A percentile compares a stretch with the other conserved stretches of the same genome.
Evolutionary conservation across 2,888 invertebrate genomes (phyloP).

Genomic region (Aromia moschata): DNA sequence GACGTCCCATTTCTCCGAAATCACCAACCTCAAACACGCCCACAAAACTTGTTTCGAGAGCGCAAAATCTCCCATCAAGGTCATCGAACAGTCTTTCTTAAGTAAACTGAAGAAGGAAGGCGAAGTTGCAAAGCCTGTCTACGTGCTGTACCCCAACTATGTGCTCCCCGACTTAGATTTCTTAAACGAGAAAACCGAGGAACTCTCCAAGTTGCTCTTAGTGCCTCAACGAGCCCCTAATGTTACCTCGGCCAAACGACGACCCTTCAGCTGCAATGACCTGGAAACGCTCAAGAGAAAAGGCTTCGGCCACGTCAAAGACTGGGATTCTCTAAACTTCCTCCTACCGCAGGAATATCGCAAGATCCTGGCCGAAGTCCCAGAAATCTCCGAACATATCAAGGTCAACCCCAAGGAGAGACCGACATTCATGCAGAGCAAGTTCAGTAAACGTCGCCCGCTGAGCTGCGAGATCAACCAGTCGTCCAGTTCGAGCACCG

Average conservation of each 20-base stretch:
- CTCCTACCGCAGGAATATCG: slow-evolving; percentile 86
- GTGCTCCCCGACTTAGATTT: slow-evolving; percentile 90
- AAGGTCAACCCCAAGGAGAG: slow-evolving; percentile 66
- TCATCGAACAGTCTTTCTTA: slow-evolving; percentile 76
- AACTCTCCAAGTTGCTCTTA: slow-evolving; percentile 73
- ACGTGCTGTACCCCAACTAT: slow-evolving; percentile 91
- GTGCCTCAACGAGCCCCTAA: slow-evolving; percentile 70
- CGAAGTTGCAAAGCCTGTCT: slow-evolving; percentile 77
- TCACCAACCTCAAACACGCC: slow-evolving; percentile 53
- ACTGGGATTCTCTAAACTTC: slow-evolving; percentile 93
- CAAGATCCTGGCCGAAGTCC: slow-evolving; percentile 80
- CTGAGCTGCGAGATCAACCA: slow-evolving; percentile 70
- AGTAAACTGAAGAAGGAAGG: slow-evolving; percentile 69
- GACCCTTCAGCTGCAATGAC: slow-evolving; percentile 84
- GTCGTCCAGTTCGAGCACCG: slow-evolving; percentile 75
- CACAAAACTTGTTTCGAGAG: slow-evolving; percentile 48
- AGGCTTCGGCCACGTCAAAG: slow-evolving; percentile 85
- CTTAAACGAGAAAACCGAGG: slow-evolving; percentile 65
- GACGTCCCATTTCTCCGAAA: slow-evolving; percentile 68
- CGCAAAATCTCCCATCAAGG: slow-evolving; percentile 66
- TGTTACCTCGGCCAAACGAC: slow-evolving; percentile 62
- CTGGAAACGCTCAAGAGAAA: slow-evolving; percentile 82
- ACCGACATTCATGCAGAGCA: slow-evolving; percentile 69
- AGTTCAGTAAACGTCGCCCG: slow-evolving; percentile 66
- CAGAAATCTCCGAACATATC: slow-evolving; percentile 75